Base-by-base conservation (phyloP, 1,140 invertebrate genomes). In the Lepeophtheirus salmonis region DNA sequence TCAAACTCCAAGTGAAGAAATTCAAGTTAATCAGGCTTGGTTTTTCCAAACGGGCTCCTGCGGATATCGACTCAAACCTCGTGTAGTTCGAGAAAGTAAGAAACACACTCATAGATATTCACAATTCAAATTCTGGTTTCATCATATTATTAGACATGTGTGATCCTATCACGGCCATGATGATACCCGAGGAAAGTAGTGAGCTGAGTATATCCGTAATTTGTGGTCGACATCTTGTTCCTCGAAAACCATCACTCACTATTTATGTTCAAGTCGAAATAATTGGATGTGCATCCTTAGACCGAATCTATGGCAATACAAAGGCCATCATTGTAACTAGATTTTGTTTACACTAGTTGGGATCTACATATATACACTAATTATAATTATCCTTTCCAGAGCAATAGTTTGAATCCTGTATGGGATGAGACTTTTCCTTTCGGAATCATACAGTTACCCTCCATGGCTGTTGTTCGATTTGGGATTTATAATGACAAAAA, bases 371-470 rank as follows among this genome's bases (percentile, higher is more conserved):
- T n/a, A n/a, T n/a, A n/a, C n/a, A n/a, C n/a, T n/a, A n/a, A n/a
- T n/a, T n/a, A n/a, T n/a, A n/a, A n/a, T n/a, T 10, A 41, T 41
- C 6, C n/a, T 6, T 52, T 16, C 20, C n/a, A 16, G n/a, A 52
- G 16, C 50, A 57, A 57, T 41, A 25, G 20, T 21, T 20, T 57
- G 16, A 57, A 57, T 21, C 55, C 55, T 26, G 21, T 25, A 14
- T 57, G 55, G 55, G 55, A 57, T 57, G 55, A 57, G 26, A 57
- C n/a, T 14, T 57, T 57, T 25, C 21, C 20, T 17, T 57, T 57
- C 17, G 55, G 55, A 25, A 25, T 57, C 22, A 57, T 57, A 23
- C 26, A 57, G n/a, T 14, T 26, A 17, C 55, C 55, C 16, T n/a
- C 14, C 17, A 23, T 57, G 55, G 55, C 55, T 14, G 23, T 25